Conservation (phyloP, 53 echinoderm and acorn worm species). For the Echinometra lucunter region DNA sequence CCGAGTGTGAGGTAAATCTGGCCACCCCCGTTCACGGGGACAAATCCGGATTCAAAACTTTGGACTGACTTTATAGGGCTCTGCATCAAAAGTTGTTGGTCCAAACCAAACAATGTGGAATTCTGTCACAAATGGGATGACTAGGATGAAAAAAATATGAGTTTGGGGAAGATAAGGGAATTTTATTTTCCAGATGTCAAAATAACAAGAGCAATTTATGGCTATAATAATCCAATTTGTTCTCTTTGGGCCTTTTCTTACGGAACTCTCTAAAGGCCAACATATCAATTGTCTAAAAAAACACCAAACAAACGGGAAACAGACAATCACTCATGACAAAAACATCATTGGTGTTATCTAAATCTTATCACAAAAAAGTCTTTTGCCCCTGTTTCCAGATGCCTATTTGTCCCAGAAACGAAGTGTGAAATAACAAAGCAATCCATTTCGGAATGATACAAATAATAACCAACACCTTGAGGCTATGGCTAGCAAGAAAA, state of each 20-base stretch:
- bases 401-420: neutral
- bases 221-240: too few relatives aligned
- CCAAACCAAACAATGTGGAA: too few relatives aligned
- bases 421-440: neutral
- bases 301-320: neutral
- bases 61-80: too few relatives aligned
- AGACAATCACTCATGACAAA: neutral
- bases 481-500: neutral
- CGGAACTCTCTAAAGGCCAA: neutral
- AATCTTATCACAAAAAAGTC: neutral
- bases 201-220: neutral
- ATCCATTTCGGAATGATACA: neutral
- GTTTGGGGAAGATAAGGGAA: too few relatives aligned
- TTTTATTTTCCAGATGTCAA: neutral
- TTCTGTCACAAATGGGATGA: too few relatives aligned
- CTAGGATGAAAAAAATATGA: too few relatives aligned
- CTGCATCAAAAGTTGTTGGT: too few relatives aligned
- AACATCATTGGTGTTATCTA: neutral
- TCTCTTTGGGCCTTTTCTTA: neutral
- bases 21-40: too few relatives aligned
- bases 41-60: too few relatives aligned
- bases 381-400: neutral
- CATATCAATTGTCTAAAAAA: neutral
- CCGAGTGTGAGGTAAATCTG: too few relatives aligned
- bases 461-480: neutral